These are phyloP conservation scores for Cairina moschata DNA, from an alignment of 2,113 vertebrate species.

Conservation along the genomic window DNA sequence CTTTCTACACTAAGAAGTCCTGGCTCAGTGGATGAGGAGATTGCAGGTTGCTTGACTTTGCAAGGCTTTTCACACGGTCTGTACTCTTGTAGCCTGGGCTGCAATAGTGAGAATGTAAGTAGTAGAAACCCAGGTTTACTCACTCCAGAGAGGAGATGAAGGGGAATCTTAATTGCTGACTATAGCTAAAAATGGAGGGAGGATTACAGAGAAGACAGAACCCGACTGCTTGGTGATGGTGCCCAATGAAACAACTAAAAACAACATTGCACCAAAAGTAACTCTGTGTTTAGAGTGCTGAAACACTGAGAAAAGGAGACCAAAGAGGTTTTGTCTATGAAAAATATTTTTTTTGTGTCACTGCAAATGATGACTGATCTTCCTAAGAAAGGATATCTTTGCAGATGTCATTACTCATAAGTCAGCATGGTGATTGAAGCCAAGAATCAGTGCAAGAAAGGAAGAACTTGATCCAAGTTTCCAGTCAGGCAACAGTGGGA, in stretches of 20 bases:
- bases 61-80: neutral
- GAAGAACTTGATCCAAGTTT: neutral
- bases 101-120: neutral
- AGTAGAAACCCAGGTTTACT: neutral
- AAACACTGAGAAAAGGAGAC: neutral
- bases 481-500: neutral
- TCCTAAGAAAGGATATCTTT: neutral
- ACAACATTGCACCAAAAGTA: neutral
- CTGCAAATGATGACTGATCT: neutral
- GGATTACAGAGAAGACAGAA: neutral
- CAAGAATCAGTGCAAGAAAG: neutral
- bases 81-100: neutral
- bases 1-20: neutral
- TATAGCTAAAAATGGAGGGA: neutral
- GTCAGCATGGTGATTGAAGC: neutral
- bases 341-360: neutral
- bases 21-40: neutral
- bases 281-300: neutral
- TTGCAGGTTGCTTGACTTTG: neutral
- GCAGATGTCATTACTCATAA: neutral
- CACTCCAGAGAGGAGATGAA: neutral
- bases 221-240: neutral
- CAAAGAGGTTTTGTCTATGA: neutral
- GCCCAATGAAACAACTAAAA: neutral
- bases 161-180: neutral